Conservation (phyloP, 2,888 invertebrate species). For the Cephalotes varians region DNA sequence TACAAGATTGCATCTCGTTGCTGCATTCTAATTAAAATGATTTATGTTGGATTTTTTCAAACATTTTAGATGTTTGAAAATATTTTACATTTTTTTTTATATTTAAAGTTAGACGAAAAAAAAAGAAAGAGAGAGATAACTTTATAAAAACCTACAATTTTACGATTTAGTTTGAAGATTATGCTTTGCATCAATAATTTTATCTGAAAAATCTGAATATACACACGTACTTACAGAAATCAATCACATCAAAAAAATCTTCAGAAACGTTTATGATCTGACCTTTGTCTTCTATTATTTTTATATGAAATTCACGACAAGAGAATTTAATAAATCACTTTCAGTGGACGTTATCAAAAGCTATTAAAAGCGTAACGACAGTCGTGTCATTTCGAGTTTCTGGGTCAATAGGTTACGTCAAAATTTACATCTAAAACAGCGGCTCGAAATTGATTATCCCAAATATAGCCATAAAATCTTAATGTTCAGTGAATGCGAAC, state of each 20-base stretch:
- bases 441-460: slow-evolving; percentile 29
- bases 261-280: neutral
- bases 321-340: slow-evolving; percentile 33
- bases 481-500: neutral
- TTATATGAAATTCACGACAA: neutral
- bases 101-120: neutral
- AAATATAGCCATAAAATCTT: slow-evolving; percentile 10
- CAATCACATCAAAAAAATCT: neutral
- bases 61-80: neutral
- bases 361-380: slow-evolving; percentile 51
- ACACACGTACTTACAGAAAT: neutral
- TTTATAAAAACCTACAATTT: neutral
- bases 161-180: neutral
- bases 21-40: neutral
- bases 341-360: slow-evolving; percentile 37
- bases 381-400: slow-evolving; percentile 33
- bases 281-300: slow-evolving; percentile 26
- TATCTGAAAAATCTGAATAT: neutral
- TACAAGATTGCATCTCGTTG: neutral
- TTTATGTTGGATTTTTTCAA: neutral
- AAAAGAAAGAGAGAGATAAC: neutral
- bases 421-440: slow-evolving; percentile 39
- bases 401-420: slow-evolving; percentile 38
- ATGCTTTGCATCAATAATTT: neutral
- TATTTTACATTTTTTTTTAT: neutral